Conservation (phyloP, 2,797 vertebrate genomes). For the Darevskia mixta region DNA sequence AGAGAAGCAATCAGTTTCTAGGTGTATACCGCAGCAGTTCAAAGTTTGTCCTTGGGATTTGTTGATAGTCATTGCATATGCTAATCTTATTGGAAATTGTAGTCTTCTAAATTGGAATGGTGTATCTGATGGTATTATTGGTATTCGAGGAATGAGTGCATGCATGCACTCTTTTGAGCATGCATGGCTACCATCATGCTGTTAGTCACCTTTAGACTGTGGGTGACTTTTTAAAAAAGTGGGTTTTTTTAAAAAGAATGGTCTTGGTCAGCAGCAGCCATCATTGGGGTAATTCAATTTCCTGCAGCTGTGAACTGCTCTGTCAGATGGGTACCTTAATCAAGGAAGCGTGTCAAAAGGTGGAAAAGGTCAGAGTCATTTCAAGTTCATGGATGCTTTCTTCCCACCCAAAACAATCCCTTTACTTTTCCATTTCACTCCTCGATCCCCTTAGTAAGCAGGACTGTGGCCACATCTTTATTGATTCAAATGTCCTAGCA, state of each 20-base stretch:
- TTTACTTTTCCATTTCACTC: background rate
- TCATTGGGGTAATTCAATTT: constrained; percentile 29
- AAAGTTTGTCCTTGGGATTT: no score
- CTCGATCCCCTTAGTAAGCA: constrained; percentile 28
- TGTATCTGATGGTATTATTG: no score
- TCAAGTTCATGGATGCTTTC: constrained; percentile 31
- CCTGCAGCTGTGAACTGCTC: constrained; percentile 9
- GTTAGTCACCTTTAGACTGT: constrained; percentile 28
- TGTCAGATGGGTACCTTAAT: constrained; percentile 35
- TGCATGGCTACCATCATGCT: background rate
- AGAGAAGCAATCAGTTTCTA: no score
- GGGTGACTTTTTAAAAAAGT: background rate
- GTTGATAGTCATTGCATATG: no score
- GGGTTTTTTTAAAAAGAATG: constrained; percentile 17
- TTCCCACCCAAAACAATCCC: background rate
- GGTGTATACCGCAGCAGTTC: no score
- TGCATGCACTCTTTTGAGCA: no score
- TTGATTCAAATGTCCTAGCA: constrained; percentile 1
- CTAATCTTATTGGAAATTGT: no score
- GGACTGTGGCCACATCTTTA: constrained; percentile 4
- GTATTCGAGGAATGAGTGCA: no score
- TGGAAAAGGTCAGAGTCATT: background rate
- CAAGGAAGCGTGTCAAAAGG: constrained; percentile 5
- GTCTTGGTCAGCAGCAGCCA: constrained; percentile 27
- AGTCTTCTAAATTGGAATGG: no score